Base-by-base conservation (phyloP, 1,140 invertebrate species). In the Globodera ellingtonae region DNA sequence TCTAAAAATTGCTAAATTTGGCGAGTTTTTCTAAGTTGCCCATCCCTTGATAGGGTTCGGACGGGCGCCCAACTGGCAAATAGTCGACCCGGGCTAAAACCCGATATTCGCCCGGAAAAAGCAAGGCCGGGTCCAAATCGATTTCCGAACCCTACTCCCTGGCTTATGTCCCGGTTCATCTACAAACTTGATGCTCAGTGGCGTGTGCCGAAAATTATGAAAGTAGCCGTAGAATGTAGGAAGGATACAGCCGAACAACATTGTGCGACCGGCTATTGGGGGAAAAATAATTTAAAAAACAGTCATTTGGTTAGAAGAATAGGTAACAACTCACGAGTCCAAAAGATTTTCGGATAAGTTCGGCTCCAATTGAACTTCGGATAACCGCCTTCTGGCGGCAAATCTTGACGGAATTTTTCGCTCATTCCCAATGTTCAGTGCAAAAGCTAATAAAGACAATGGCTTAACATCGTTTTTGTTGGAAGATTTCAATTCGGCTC, bases 301-400 rank as follows among this genome's bases (percentile, higher is more conserved):
- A 67, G 35, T 67, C 35, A 21, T 67, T 8, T 21, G 66, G 3
- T 67, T 67, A 24, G n/a, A 71, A 10, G 21, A 24, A 75, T 70
- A 35, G n/a, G n/a, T n/a, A 18, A 15, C 81, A 69, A 21, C 71
- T 84, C 86, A 86, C 77, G 89, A 87, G 87, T 79, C 80, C 81
- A 89, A n/a, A 84, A 66, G n/a, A 78, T 56, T 74, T 88, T 87
- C 13, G 88, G 82, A 73, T 81, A 89, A 5, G 87, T 87, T 48
- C 85, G 78, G 44, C 76, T 67, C 35, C 78, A 82, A 85, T 86
- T 86, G 82, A 89, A 85, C 10, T 81, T 77, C n/a, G 81, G 78
- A 83, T 90, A 90, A 7, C 90, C 90, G 47, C 89, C 89, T 52
- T 82, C 56, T 44, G 90, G 90, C 46, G 90, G 90, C 84, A 90